Percentiles rank a stretch among this genome's conserved stretches.
Evolutionary conservation across 2,888 invertebrate species (phyloP).

Genomic region (Ornithoptera priamus): DNA sequence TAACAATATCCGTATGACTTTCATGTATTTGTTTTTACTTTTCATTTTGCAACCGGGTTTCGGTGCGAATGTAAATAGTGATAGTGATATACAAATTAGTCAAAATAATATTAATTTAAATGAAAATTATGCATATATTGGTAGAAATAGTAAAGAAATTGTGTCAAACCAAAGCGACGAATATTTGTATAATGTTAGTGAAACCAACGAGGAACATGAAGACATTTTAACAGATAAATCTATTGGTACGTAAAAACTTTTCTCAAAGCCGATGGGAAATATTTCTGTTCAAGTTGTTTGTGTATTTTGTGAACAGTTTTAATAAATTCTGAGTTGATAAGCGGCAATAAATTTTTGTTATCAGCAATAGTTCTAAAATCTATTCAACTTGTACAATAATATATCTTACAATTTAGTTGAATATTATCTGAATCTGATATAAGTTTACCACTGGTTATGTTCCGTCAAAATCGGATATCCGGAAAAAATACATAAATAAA

Average conservation of each 20-base stretch:
- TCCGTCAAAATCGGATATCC: no score
- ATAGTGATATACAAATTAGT: conserved; percentile 41
- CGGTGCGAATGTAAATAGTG: conserved; percentile 47
- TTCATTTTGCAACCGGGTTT: conserved; percentile 51
- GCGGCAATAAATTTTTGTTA: no score
- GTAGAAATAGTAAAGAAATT: conserved; percentile 36
- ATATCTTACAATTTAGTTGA: no score
- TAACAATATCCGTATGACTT: conserved; percentile 45
- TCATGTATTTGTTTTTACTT: conserved; percentile 60
- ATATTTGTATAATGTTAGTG: conserved; percentile 22
- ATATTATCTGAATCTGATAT: no score
- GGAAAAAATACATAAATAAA: no score
- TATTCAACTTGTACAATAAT: no score
- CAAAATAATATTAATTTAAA: conserved; percentile 34
- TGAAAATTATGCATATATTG: conserved; percentile 44
- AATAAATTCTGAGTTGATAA: no score
- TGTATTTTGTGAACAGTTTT: neutral
- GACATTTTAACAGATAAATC: conserved; percentile 3
- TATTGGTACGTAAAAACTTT: conserved; percentile 17
- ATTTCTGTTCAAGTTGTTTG: neutral
- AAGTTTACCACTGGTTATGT: no score
- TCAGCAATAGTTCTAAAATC: no score
- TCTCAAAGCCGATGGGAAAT: neutral
- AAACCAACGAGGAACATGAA: neutral
- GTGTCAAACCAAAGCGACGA: conserved; percentile 48